These are phyloP conservation scores for Colossoma macropomum DNA, from an alignment of 2,113 vertebrate species.

Conservation along the genomic window DNA sequence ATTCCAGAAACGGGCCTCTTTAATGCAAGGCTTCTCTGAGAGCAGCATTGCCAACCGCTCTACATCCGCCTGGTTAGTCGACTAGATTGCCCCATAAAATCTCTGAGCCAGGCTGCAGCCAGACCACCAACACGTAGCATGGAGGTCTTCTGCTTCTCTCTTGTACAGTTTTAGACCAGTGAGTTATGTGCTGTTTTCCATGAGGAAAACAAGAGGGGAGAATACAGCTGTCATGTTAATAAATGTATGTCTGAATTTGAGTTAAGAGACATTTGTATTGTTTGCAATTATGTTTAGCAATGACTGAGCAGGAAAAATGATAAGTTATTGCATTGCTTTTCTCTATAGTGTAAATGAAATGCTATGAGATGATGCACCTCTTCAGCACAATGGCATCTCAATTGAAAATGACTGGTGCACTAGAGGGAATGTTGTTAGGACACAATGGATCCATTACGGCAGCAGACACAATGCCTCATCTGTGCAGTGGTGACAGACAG, in stretches of 20 bases:
- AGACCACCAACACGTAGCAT: conserved; percentile 55
- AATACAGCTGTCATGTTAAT: not conserved
- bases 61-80: conserved; percentile 41
- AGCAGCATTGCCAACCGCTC: conserved; percentile 33
- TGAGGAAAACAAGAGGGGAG: not conserved
- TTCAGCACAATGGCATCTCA: not conserved
- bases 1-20: conserved; percentile 11
- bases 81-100: conserved; percentile 50
- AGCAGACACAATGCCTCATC: conserved; percentile 5
- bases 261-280: not conserved
- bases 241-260: not conserved
- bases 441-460: conserved; percentile 4
- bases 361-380: not conserved
- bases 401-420: not conserved
- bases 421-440: not conserved
- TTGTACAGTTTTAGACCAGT: not conserved
- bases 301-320: not conserved
- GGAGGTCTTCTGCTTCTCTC: not conserved
- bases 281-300: not conserved
- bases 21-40: conserved; percentile 46
- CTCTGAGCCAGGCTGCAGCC: conserved; percentile 32
- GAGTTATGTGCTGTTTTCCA: conserved; percentile 1
- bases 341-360: not conserved
- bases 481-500: not conserved
- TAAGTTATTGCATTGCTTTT: not conserved